These are phyloP conservation scores for Agelas oroides DNA, from an alignment of 37 sponge, comb jelly and placozoan genomes.

Conservation along the genomic window DNA sequence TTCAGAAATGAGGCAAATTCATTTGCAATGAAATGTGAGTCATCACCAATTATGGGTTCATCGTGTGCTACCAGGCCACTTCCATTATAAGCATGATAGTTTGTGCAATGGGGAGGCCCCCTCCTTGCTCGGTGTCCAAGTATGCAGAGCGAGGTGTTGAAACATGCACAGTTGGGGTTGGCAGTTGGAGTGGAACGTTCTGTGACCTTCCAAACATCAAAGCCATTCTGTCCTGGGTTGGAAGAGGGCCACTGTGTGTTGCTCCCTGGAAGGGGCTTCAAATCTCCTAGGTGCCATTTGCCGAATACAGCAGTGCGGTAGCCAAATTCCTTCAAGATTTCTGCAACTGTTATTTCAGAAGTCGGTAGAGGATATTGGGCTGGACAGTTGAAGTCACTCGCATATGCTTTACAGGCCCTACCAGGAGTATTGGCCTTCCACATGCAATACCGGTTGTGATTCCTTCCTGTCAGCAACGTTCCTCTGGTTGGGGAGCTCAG, in stretches of 20 bases:
- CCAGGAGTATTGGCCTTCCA: constrained; percentile 72
- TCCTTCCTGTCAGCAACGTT: constrained; percentile 70
- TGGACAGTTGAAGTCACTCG: constrained; percentile 38
- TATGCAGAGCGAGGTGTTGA: constrained; percentile 35
- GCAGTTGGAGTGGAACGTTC: constrained; percentile 70
- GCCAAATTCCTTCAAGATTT: constrained; percentile 6
- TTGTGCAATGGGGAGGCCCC: constrained; percentile 37
- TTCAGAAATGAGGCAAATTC: constrained; percentile 30
- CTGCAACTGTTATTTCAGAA: constrained; percentile 27
- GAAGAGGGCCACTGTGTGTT: constrained; percentile 38
- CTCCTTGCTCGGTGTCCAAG: constrained; percentile 40
- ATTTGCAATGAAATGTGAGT: constrained; percentile 59
- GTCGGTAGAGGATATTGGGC: constrained; percentile 37
- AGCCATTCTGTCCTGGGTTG: constrained; percentile 61
- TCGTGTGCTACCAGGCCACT: neutral
- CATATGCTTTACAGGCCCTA: neutral
- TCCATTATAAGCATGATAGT: constrained; percentile 22
- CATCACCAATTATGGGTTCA: constrained; percentile 45
- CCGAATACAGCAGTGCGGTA: constrained; percentile 28
- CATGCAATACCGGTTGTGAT: constrained; percentile 76
- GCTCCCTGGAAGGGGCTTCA: neutral
- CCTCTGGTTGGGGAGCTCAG: constrained; percentile 78
- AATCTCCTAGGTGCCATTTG: constrained; percentile 33
- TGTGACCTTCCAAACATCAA: constrained; percentile 71
- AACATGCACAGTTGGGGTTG: constrained; percentile 81